These are phyloP conservation scores for Epinephelus lanceolatus DNA, from an alignment of 2,113 vertebrate genomes.

Conservation along the genomic window DNA sequence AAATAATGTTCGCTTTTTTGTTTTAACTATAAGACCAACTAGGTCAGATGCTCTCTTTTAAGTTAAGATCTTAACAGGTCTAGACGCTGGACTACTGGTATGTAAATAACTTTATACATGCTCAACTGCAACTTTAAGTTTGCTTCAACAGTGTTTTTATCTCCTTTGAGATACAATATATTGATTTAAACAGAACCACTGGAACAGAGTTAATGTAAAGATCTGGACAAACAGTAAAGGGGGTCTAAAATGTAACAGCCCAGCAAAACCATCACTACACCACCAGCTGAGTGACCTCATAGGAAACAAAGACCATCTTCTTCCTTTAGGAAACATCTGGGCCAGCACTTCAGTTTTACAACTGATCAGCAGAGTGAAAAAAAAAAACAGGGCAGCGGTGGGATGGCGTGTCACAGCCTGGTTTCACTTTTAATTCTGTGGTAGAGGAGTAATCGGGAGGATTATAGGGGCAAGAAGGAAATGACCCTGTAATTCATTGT, in stretches of 20 bases:
- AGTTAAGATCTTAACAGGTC: background rate
- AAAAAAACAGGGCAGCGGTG: background rate
- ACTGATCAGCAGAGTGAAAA: conserved; percentile 54
- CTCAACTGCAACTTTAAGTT: background rate
- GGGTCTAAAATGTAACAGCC: background rate
- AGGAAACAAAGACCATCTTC: conserved; percentile 80
- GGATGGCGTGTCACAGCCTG: conserved; percentile 17
- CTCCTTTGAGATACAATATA: background rate
- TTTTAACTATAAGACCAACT: background rate
- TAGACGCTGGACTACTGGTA: background rate
- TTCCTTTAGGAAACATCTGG: conserved; percentile 89
- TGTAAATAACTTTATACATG: too few relatives aligned
- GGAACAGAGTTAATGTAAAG: background rate
- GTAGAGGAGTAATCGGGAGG: conserved; percentile 29
- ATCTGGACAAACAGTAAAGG: background rate
- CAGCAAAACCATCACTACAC: background rate
- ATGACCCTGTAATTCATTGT: conserved; percentile 56
- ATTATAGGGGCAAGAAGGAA: conserved; percentile 40
- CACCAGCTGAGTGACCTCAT: conserved; percentile 55
- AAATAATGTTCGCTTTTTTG: background rate
- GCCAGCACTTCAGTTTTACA: conserved; percentile 72
- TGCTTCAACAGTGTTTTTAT: background rate
- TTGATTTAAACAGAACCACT: background rate
- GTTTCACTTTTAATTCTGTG: conserved; percentile 32
- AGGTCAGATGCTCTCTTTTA: background rate